Conservation (phyloP, 2,797 vertebrate species). For the Odontamblyopus rebecca region DNA sequence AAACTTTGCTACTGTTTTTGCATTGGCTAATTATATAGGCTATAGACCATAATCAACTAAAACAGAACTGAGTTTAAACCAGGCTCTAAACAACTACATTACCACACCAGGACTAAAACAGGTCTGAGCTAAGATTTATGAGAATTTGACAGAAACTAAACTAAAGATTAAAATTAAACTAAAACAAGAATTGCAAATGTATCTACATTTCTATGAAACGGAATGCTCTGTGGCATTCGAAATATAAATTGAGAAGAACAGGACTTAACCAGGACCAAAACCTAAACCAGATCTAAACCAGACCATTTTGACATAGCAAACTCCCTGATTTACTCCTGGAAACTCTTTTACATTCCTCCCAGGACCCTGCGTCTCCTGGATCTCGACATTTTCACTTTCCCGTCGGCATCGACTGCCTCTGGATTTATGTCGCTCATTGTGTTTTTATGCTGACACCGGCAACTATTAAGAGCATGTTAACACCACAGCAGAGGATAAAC, state of each 20-base stretch:
- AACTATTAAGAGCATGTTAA: slow-evolving; percentile 33
- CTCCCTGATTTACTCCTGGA: slow-evolving; percentile 42
- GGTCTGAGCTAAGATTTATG: neutral
- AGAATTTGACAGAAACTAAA: neutral
- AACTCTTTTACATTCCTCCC: slow-evolving; percentile 37
- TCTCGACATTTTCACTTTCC: slow-evolving; percentile 42
- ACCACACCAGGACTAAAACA: neutral
- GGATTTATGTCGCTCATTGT: slow-evolving; percentile 51
- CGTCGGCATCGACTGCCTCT: slow-evolving; percentile 15
- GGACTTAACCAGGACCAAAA: too few relatives aligned
- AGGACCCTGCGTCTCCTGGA: slow-evolving; percentile 32
- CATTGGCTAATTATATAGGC: too few relatives aligned
- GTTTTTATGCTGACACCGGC: slow-evolving; percentile 46
- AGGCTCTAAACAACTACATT: too few relatives aligned
- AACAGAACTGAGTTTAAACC: too few relatives aligned
- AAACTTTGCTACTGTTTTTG: too few relatives aligned
- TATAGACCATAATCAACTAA: too few relatives aligned
- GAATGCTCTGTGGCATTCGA: neutral
- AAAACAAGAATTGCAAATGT: neutral
- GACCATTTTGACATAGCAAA: slow-evolving; percentile 12
- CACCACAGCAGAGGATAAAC: slow-evolving; percentile 5
- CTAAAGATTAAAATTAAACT: neutral
- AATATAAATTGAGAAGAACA: neutral
- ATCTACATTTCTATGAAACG: neutral
- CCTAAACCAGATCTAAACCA: neutral